These are phyloP conservation scores for Phortica okadai DNA, from an alignment of 2,888 invertebrate genomes.

Conservation along the genomic window DNA sequence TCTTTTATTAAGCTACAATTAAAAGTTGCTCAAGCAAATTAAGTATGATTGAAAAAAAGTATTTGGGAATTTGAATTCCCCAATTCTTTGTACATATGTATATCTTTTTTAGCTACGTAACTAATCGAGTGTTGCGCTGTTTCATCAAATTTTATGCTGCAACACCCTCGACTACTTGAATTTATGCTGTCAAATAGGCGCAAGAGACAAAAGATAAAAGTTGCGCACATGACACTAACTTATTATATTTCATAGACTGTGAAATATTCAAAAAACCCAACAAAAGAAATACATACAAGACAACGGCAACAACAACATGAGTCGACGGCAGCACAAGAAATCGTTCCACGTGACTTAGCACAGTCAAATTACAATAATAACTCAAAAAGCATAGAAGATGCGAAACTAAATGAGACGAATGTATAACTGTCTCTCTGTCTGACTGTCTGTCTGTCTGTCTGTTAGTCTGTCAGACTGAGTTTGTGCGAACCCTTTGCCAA, in stretches of 20 bases:
- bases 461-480: not conserved
- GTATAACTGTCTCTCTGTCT: not conserved
- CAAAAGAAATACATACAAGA: constrained; percentile 44
- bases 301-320: not conserved
- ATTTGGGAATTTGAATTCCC: not conserved
- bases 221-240: constrained; percentile 67
- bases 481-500: constrained; percentile 59
- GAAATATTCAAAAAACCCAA: constrained; percentile 63
- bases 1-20: not conserved
- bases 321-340: constrained; percentile 34
- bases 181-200: not conserved
- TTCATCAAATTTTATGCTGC: not conserved
- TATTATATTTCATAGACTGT: constrained; percentile 73
- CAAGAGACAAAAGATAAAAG: constrained; percentile 7
- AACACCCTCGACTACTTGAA: not conserved
- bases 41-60: too few relatives aligned
- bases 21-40: not conserved
- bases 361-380: constrained; percentile 69
- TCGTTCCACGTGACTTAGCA: constrained; percentile 61
- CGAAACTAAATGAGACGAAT: constrained; percentile 53
- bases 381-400: constrained; percentile 70
- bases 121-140: not conserved
- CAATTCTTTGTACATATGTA: not conserved
- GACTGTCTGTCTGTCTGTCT: not conserved
- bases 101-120: not conserved